These are phyloP conservation scores for Cephalopachus bancanus DNA, from an alignment of 2,797 vertebrate genomes.

Conservation along the genomic window DNA sequence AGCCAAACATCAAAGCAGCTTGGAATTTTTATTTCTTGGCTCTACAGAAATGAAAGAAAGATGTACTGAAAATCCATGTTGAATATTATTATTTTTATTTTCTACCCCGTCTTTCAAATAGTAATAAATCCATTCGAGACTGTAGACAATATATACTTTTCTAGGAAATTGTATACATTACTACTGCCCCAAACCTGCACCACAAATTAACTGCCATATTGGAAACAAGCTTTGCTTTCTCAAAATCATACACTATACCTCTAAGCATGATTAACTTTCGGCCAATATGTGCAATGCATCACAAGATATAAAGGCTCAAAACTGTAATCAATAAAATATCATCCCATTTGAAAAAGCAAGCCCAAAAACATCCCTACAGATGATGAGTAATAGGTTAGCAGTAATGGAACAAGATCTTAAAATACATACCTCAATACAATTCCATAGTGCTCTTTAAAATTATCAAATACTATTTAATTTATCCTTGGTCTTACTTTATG, in stretches of 20 bases:
- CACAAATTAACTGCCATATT: not conserved
- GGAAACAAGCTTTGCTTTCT: slow-evolving; percentile 38
- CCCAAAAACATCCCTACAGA: not conserved
- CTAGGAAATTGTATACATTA: not conserved
- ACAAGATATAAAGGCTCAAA: slow-evolving; percentile 7
- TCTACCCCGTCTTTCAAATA: not conserved
- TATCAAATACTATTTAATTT: slow-evolving; percentile 3
- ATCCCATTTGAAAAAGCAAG: slow-evolving; percentile 61
- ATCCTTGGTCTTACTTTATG: slow-evolving; percentile 15
- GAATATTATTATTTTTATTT: slow-evolving; percentile 55
- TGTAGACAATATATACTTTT: not conserved
- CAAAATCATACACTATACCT: not conserved
- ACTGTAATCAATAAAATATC: not conserved
- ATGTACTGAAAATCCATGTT: not conserved
- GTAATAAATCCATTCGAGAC: slow-evolving; percentile 24
- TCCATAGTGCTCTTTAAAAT: slow-evolving; percentile 30
- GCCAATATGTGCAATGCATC: not conserved
- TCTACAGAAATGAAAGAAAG: slow-evolving; percentile 22
- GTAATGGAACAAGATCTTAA: not conserved
- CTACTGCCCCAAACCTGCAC: slow-evolving; percentile 16
- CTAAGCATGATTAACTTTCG: not conserved
- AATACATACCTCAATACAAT: not conserved
- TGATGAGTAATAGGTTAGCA: not conserved
- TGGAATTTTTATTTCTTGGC: slow-evolving; percentile 20
- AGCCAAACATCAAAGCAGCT: slow-evolving; percentile 1